Base-by-base conservation (phyloP, 2,113 vertebrate genomes). In the Triplophysa rosa region DNA sequence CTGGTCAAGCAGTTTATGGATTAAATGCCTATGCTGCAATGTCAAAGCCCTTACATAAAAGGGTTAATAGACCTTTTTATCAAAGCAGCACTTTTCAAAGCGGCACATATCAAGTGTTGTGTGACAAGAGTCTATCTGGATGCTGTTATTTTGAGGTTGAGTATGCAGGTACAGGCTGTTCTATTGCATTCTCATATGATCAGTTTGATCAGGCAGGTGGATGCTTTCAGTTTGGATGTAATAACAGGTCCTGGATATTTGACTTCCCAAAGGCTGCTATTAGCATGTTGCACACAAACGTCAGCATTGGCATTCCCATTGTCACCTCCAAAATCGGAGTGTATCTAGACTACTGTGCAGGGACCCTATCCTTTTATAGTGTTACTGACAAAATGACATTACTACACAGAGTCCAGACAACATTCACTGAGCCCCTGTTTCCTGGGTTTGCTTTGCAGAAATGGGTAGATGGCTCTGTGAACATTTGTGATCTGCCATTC, bases 381-480 rank as follows among this genome's bases (percentile, higher is more conserved):
- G 54, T 83, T 56, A 67, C 81, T 47, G 69, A 79, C 8, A 75
- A 67, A 61, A 74, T 79, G 42, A 79, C 54, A 42, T 69, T 79
- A 26, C 69, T 83, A 17, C 69, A 83, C 69, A 68, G 2, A 65
- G 37, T 80, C 71, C 64, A 79, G 24, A 80, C 21, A 21, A 75
- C 42, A 11, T 83, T 76, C 45, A 59, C 33, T 10, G 8, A 59
- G 2, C 70, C 77, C 21, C 29, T 83, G 8, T 80, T 47, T 23
- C 29, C 71, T 70, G 82, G 82, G 21, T 83, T 83, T 80, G 65
- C 47, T 0, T 9, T 82, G n/a, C 0, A 17, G 11, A 4, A 54
- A 2, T 76, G 26, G 42, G 7, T 0, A 52, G 0, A n/a, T 33
- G 0, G 13, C 19, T 76, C 61, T 9, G 54, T 58, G 8, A 21